These are phyloP conservation scores for Noctuana brunneofusca DNA, from an alignment of 2,888 invertebrate genomes.

Conservation along the genomic window DNA sequence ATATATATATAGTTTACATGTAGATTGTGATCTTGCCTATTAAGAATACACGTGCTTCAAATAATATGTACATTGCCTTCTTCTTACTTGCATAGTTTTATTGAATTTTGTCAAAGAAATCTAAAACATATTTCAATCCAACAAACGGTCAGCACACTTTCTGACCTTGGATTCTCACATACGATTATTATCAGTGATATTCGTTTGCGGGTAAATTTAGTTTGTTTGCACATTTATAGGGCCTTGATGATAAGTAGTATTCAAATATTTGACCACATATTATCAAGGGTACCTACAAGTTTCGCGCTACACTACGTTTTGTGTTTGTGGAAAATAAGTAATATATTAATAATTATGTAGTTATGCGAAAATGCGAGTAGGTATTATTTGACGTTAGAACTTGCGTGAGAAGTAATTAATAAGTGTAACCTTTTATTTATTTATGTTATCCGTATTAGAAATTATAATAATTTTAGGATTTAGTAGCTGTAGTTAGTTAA, in stretches of 20 bases:
- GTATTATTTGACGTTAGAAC: not conserved
- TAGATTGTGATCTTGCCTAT: not conserved
- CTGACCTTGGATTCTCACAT: conserved; percentile 51
- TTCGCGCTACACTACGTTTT: conserved; percentile 1
- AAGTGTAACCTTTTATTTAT: too few relatives aligned
- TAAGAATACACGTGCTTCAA: not conserved
- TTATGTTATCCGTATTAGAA: too few relatives aligned
- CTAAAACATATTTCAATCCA: not conserved
- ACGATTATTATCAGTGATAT: conserved; percentile 32
- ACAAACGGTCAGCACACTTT: conserved; percentile 40
- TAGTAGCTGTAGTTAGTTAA: not conserved
- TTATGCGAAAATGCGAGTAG: too few relatives aligned
- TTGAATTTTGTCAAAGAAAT: not conserved
- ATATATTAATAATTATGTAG: too few relatives aligned
- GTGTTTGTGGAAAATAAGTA: not conserved
- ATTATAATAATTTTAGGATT: not conserved
- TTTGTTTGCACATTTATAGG: conserved; percentile 11
- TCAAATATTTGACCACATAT: conserved; percentile 18
- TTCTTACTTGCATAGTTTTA: not conserved
- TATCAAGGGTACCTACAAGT: conserved; percentile 7
- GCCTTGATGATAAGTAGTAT: conserved; percentile 15
- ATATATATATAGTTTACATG: not conserved
- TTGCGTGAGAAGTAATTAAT: not conserved
- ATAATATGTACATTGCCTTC: not conserved
- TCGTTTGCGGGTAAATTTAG: conserved; percentile 18